These are phyloP conservation scores for Melanogrammus aeglefinus DNA, from an alignment of 2,797 vertebrate species.

Conservation along the genomic window DNA sequence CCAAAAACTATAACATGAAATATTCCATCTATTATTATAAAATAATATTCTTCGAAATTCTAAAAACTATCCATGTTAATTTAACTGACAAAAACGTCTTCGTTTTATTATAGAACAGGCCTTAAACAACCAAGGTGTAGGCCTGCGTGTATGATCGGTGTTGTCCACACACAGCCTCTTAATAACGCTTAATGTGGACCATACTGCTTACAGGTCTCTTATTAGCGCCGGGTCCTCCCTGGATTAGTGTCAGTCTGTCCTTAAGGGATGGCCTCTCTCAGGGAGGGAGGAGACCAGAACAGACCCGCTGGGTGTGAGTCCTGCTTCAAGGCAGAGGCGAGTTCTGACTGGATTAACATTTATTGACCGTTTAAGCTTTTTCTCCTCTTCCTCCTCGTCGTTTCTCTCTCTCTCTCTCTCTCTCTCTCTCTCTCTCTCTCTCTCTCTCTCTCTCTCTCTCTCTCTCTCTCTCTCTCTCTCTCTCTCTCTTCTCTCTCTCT, in stretches of 20 bases:
- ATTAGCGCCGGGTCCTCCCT: conserved; percentile 86
- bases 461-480: conserved; percentile 58
- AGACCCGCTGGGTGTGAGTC: conserved; percentile 87
- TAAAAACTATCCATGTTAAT: background rate
- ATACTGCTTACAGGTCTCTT: conserved; percentile 85
- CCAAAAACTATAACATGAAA: background rate
- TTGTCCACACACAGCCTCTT: conserved; percentile 64
- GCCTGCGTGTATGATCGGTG: conserved; percentile 52
- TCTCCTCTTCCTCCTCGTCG: conserved; percentile 25
- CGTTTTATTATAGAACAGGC: no score
- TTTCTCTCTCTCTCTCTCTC: conserved; percentile 71
- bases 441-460: conserved; percentile 21
- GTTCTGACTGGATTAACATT: conserved; percentile 99
- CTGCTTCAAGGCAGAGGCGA: conserved; percentile 94
- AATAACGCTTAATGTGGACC: conserved; percentile 78
- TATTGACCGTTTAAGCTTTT: conserved; percentile 95
- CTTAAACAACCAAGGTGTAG: conserved; percentile 10
- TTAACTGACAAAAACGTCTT: background rate
- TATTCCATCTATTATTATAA: background rate
- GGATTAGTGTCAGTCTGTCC: conserved; percentile 74
- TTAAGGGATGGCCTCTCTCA: conserved; percentile 83
- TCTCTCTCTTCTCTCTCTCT: conserved; percentile 71
- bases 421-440: conserved; percentile 48
- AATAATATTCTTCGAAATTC: background rate
- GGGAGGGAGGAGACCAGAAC: conserved; percentile 80